Evolutionary conservation across 2,113 vertebrate genomes (phyloP).

Genomic region (Rissa tridactyla): DNA sequence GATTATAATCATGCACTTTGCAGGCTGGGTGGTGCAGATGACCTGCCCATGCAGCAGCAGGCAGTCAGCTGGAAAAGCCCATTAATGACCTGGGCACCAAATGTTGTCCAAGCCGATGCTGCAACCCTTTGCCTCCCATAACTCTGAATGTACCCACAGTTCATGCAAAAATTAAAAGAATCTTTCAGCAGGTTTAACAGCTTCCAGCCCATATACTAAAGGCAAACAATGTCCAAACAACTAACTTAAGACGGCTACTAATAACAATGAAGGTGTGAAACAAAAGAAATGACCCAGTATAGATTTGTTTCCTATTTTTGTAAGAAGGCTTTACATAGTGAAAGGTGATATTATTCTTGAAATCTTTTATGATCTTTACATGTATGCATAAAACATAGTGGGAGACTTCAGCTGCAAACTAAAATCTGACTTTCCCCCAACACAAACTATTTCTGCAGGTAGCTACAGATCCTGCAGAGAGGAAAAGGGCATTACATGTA

Average conservation of each 20-base stretch:
- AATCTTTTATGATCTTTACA: background rate
- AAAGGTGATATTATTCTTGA: background rate
- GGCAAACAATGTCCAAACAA: background rate
- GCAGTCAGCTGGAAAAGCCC: background rate
- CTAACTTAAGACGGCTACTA: background rate
- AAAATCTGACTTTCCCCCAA: background rate
- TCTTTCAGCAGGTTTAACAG: background rate
- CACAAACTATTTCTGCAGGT: background rate
- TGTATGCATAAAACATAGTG: accelerated
- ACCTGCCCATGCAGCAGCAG: background rate
- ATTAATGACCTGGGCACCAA: background rate
- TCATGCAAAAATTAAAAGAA: background rate
- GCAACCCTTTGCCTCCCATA: background rate
- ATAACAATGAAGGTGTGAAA: background rate
- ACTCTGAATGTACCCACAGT: background rate
- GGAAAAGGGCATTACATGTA: background rate
- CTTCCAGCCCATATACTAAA: background rate
- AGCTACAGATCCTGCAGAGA: background rate
- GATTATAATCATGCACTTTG: background rate
- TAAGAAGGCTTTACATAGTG: background rate
- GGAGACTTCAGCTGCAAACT: background rate
- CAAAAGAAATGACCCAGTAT: background rate
- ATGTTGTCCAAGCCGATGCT: background rate
- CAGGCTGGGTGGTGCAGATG: background rate
- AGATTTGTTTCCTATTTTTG: background rate